These are phyloP conservation scores for Teleogryllus occipitalis DNA, from an alignment of 1,140 invertebrate species.

Conservation along the genomic window DNA sequence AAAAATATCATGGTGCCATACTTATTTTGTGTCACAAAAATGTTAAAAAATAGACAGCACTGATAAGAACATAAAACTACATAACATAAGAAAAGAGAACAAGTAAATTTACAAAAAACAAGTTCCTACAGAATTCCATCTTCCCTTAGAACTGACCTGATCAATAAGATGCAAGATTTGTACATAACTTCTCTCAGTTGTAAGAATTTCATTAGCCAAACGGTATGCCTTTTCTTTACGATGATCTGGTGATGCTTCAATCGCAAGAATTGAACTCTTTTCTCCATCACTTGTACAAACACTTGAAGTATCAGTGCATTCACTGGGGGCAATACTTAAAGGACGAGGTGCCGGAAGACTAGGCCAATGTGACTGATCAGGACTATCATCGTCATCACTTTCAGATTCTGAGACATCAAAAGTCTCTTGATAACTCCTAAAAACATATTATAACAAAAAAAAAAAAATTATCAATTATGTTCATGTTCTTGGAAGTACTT, in stretches of 20 bases:
- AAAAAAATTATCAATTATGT: too few relatives aligned
- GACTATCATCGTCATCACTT: constrained; percentile 33
- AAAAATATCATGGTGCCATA: too few relatives aligned
- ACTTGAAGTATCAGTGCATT: constrained; percentile 26
- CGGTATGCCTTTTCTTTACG: constrained; percentile 33
- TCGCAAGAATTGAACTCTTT: constrained; percentile 13
- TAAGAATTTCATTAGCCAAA: constrained; percentile 43
- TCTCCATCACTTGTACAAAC: constrained; percentile 21
- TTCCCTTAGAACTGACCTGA: constrained; percentile 33
- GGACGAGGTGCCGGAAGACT: not conserved
- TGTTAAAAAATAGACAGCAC: too few relatives aligned
- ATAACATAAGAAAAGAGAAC: not conserved
- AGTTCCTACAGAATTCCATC: too few relatives aligned
- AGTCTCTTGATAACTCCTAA: constrained; percentile 7
- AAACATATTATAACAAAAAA: not conserved
- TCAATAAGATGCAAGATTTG: constrained; percentile 43
- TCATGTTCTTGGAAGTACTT: too few relatives aligned
- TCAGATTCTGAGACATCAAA: constrained; percentile 31
- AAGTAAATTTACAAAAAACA: not conserved
- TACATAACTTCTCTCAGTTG: constrained; percentile 46
- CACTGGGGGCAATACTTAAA: constrained; percentile 19
- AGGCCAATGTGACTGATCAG: constrained; percentile 16
- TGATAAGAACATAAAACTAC: too few relatives aligned
- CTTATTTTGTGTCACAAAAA: too few relatives aligned
- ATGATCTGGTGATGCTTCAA: constrained; percentile 26